These are phyloP conservation scores for Creontiades dilutus DNA, from an alignment of 2,888 invertebrate genomes.

Conservation along the genomic window DNA sequence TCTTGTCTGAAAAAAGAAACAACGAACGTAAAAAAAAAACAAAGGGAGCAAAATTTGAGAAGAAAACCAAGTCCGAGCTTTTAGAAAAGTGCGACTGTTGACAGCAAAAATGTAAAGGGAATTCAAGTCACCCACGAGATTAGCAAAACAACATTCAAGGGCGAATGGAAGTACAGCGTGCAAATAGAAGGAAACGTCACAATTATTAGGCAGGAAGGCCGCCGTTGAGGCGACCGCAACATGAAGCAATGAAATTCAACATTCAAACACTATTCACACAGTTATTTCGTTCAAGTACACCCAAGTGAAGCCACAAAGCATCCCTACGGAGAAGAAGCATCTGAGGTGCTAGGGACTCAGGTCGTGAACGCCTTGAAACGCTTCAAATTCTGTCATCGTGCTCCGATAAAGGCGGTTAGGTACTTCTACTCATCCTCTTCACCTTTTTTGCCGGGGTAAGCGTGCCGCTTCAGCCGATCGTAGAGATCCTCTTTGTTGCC, in stretches of 20 bases:
- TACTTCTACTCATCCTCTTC: conserved; percentile 75
- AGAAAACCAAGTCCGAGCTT: not conserved
- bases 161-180: conserved; percentile 1
- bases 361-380: not conserved
- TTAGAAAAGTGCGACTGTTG: not conserved
- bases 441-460: conserved; percentile 97
- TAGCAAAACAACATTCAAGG: not conserved
- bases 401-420: not conserved
- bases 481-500: conserved; percentile 97
- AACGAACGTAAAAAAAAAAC: conserved; percentile 64
- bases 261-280: not conserved
- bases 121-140: not conserved
- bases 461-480: conserved; percentile 95
- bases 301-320: not conserved
- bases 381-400: not conserved
- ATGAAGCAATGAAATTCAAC: conserved; percentile 6
- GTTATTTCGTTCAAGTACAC: not conserved
- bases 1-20: conserved; percentile 87
- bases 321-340: not conserved
- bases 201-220: not conserved
- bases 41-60: not conserved
- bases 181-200: not conserved
- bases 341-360: conserved; percentile 1
- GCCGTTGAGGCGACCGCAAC: not conserved
- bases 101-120: not conserved